Conservation (phyloP, 2,888 invertebrate genomes). For the Allacma fusca region DNA sequence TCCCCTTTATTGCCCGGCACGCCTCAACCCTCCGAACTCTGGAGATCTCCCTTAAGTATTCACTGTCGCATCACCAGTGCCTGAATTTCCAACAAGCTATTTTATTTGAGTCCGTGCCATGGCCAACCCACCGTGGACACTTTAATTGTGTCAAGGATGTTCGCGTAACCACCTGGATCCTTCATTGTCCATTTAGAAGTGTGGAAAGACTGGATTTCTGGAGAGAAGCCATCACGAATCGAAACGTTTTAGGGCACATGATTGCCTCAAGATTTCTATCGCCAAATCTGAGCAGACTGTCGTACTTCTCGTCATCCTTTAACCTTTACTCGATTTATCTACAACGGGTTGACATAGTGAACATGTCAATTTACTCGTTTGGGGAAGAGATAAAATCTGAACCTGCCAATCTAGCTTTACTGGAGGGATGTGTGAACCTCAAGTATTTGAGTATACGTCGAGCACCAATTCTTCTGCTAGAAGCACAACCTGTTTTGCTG, state of each 20-base stretch:
- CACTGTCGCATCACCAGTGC: slow-evolving; percentile 21
- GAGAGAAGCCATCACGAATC: slow-evolving; percentile 12
- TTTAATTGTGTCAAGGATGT: slow-evolving; percentile 28
- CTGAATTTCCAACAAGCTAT: slow-evolving; percentile 27
- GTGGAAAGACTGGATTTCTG: slow-evolving; percentile 3
- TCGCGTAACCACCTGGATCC: slow-evolving; percentile 19
- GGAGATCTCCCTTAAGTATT: slow-evolving; percentile 27
- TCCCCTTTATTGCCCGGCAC: slow-evolving; percentile 23
- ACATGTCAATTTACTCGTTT: slow-evolving; percentile 49
- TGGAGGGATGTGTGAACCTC: slow-evolving; percentile 42
- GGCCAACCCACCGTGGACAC: slow-evolving; percentile 22
- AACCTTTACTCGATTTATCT: slow-evolving; percentile 44
- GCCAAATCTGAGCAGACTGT: slow-evolving; percentile 34
- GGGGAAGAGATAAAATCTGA: slow-evolving; percentile 45
- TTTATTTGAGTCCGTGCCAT: slow-evolving; percentile 18
- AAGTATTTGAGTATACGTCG: slow-evolving; percentile 44
- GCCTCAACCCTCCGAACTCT: slow-evolving; percentile 29
- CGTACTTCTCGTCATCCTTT: slow-evolving; percentile 31
- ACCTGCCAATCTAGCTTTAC: slow-evolving; percentile 44
- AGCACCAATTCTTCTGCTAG: slow-evolving; percentile 50
- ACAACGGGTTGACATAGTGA: slow-evolving; percentile 45
- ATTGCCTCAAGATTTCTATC: slow-evolving; percentile 35
- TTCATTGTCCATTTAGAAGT: slow-evolving; percentile 17
- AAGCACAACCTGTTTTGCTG: slow-evolving; percentile 45
- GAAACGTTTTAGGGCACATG: slow-evolving; percentile 30